Evolutionary conservation across 1,140 invertebrate species (phyloP).

Genomic region (Elysia chlorotica): DNA sequence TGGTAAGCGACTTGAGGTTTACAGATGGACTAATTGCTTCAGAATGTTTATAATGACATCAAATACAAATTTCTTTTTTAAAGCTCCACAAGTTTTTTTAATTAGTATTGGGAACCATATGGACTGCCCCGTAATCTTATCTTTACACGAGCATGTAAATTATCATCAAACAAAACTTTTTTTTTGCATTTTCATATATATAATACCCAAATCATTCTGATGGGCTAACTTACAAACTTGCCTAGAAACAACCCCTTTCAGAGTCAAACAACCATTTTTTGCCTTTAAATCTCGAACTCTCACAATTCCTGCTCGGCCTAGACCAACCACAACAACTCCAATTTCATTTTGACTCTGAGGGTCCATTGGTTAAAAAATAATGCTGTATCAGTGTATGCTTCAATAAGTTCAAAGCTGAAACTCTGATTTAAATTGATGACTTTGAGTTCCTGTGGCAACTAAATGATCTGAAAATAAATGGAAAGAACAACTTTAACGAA

Average conservation of each 20-base stretch:
- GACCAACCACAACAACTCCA: constrained; percentile 32
- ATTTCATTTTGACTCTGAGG: background rate
- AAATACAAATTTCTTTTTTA: constrained; percentile 45
- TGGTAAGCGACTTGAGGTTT: background rate
- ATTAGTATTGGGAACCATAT: constrained; percentile 37
- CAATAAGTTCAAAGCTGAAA: too few species aligned
- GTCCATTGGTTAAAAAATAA: too few species aligned
- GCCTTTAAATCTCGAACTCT: constrained; percentile 32
- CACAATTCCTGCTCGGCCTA: constrained; percentile 32
- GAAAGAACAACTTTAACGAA: too few species aligned
- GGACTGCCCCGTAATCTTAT: background rate
- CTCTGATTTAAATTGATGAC: too few species aligned
- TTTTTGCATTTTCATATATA: background rate
- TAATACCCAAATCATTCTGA: background rate
- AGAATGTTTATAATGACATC: constrained; percentile 17
- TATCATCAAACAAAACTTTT: background rate
- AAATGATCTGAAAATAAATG: too few species aligned
- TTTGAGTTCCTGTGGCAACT: too few species aligned
- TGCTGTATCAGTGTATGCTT: too few species aligned
- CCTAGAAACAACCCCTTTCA: constrained; percentile 35
- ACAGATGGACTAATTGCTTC: background rate
- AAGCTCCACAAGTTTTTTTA: constrained; percentile 40
- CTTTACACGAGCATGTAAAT: background rate
- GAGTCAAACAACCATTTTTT: constrained; percentile 9
- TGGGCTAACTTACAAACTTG: background rate